Evolutionary conservation across 1,140 invertebrate species (phyloP).

Genomic region (Meloidogyne floridensis): DNA sequence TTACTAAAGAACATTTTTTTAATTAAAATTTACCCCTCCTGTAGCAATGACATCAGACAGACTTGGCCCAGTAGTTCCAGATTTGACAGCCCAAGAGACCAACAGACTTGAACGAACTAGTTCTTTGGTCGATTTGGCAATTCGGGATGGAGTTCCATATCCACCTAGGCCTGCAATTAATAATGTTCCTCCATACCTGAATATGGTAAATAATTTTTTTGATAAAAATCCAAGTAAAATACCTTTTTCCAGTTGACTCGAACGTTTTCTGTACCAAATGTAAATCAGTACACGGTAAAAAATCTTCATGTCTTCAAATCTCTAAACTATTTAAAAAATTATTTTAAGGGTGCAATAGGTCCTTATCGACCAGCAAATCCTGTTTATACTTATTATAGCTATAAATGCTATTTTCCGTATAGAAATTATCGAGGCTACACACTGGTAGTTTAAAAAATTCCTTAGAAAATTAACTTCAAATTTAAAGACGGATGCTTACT

Average conservation of each 20-base stretch:
- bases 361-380: conserved; percentile 25
- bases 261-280: conserved; percentile 31
- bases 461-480: background rate
- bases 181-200: conserved; percentile 11
- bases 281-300: conserved; percentile 19
- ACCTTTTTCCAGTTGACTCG: conserved; percentile 31
- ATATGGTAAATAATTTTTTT: conserved; percentile 19
- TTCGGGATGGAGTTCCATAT: conserved; percentile 25
- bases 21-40: too few relatives aligned
- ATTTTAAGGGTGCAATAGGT: conserved; percentile 24
- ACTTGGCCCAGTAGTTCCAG: conserved; percentile 16
- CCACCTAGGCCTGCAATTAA: conserved; percentile 15
- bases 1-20: background rate
- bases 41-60: background rate
- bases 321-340: background rate
- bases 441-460: conserved; percentile 8
- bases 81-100: conserved; percentile 10
- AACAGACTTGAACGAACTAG: conserved; percentile 18
- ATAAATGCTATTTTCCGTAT: conserved; percentile 31
- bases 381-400: conserved; percentile 28
- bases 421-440: conserved; percentile 28
- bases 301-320: too few relatives aligned
- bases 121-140: conserved; percentile 19
- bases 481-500: conserved; percentile 29
- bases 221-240: conserved; percentile 6